Percentiles rank a stretch among this genome's conserved stretches.
Conservation (phyloP, 2,888 invertebrate species). For the Metellina segmentata region DNA sequence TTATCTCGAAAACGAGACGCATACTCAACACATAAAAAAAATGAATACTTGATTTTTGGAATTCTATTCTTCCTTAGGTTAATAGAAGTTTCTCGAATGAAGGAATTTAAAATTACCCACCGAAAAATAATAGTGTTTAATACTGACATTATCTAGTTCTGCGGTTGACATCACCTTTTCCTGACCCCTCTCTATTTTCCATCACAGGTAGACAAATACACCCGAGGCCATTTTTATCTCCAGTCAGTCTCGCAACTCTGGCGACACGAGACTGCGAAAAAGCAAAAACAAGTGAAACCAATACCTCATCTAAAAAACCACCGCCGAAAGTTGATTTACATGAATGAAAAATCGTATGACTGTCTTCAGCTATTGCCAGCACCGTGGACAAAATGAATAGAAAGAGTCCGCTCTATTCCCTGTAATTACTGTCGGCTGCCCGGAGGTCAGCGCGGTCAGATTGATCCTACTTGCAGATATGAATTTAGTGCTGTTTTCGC, state of each 20-base stretch:
- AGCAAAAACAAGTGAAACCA: background rate
- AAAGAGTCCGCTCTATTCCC: slow-evolving; percentile 28
- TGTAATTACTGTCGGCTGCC: slow-evolving; percentile 65
- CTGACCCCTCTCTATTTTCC: too few species aligned
- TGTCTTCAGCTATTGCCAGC: background rate
- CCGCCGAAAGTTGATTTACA: slow-evolving; percentile 16
- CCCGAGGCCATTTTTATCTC: too few species aligned
- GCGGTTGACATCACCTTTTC: too few species aligned
- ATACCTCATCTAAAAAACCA: background rate
- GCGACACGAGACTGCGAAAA: background rate
- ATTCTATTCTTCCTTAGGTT: too few species aligned
- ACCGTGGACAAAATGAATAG: background rate
- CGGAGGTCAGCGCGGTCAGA: slow-evolving; percentile 10
- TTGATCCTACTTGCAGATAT: slow-evolving; percentile 35
- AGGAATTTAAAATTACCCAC: too few species aligned
- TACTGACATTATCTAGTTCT: too few species aligned
- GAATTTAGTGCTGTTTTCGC: slow-evolving; percentile 39
- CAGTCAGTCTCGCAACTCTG: background rate
- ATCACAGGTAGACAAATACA: too few species aligned
- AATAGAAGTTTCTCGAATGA: too few species aligned
- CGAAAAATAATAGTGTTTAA: too few species aligned
- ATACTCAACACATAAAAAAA: too few species aligned
- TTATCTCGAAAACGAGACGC: too few species aligned
- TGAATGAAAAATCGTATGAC: slow-evolving; percentile 24
- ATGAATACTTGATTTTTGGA: too few species aligned